Evolutionary conservation across 2,888 invertebrate genomes (phyloP).

Genomic region (Hemicrepidius hirtus): DNA sequence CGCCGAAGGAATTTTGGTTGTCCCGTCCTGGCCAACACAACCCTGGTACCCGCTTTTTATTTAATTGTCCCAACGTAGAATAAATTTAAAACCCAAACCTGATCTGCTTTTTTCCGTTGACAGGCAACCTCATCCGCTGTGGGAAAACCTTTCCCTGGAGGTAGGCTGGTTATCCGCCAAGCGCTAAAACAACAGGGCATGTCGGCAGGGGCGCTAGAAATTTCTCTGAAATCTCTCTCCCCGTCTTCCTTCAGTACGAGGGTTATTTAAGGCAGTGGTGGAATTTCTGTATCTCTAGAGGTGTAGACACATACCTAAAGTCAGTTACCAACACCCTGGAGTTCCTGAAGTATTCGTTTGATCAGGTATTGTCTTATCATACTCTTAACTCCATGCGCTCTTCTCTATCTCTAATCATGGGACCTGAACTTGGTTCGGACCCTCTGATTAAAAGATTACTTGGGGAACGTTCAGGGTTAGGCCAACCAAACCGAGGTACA

Average conservation of each 20-base stretch:
- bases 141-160: too few species aligned
- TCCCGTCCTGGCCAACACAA: too few species aligned
- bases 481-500: slow-evolving; percentile 52
- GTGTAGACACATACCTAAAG: slow-evolving; percentile 22
- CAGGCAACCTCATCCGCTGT: slow-evolving; percentile 38
- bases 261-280: slow-evolving; percentile 2
- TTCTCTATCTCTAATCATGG: slow-evolving; percentile 24
- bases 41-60: too few species aligned
- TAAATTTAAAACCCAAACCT: too few species aligned
- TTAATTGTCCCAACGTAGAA: too few species aligned
- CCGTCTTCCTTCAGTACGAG: not conserved
- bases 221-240: too few species aligned
- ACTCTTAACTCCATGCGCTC: slow-evolving; percentile 39
- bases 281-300: not conserved
- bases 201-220: too few species aligned
- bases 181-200: slow-evolving; percentile 51
- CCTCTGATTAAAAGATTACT: slow-evolving; percentile 54
- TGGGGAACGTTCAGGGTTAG: slow-evolving; percentile 52
- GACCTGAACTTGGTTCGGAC: slow-evolving; percentile 46
- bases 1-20: too few species aligned
- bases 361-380: not conserved
- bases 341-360: not conserved
- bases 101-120: slow-evolving; percentile 33
- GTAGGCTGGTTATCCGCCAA: too few species aligned
- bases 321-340: slow-evolving; percentile 1